Percentiles rank a stretch among this genome's conserved stretches.
Conservation (phyloP, 2,113 vertebrate species). For the Arizona elegans region DNA sequence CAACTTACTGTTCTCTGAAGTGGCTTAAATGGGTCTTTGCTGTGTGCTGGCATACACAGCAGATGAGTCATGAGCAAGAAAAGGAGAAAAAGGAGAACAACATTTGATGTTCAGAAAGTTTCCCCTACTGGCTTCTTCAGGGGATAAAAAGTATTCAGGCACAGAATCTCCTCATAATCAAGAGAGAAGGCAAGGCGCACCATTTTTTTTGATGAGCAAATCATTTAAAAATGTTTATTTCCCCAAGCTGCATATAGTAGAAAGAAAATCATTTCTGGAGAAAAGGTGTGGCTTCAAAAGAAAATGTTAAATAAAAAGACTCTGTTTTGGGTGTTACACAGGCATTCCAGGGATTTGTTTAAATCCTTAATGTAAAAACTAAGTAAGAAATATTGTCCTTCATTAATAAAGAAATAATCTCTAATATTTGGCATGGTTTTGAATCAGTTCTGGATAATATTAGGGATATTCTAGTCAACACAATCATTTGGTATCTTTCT, state of each 20-base stretch:
- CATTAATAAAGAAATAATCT: neutral
- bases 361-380: neutral
- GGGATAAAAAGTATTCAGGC: neutral
- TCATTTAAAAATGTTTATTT: constrained; percentile 25
- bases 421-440: neutral
- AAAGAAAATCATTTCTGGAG: constrained; percentile 23
- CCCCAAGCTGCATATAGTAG: constrained; percentile 33
- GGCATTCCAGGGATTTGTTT: neutral
- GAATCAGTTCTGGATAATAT: neutral
- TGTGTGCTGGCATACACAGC: constrained; percentile 14
- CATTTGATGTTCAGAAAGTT: constrained; percentile 19
- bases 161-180: neutral
- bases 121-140: constrained; percentile 5
- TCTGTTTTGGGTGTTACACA: neutral
- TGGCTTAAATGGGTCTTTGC: constrained; percentile 22
- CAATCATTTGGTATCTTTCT: neutral
- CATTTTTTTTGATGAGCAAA: constrained; percentile 7
- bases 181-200: constrained; percentile 24
- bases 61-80: constrained; percentile 44
- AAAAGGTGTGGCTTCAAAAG: constrained; percentile 15
- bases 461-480: neutral
- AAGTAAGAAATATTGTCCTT: neutral
- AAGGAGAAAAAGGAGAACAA: constrained; percentile 27
- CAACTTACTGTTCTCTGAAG: neutral
- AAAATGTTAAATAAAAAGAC: constrained; percentile 24